Evolutionary conservation across 2,113 vertebrate genomes (phyloP), one percentile per base, ranked within the genome.

Genomic region (Sterna hirundo): DNA sequence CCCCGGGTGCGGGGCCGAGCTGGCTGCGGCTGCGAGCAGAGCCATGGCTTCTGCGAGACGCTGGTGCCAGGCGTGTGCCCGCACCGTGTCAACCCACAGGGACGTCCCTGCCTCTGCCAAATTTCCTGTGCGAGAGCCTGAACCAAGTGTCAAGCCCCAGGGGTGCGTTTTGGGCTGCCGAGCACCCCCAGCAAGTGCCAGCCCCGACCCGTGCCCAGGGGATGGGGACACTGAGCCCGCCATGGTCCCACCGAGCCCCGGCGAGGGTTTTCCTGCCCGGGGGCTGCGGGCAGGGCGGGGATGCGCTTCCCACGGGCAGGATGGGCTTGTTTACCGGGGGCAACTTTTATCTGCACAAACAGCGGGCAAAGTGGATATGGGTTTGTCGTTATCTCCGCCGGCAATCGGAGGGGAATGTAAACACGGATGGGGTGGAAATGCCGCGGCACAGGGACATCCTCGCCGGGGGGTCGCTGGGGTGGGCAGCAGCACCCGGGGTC

Each of bases 281-380:
- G 83, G 42, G 61, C 60, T 36, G 75, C 8, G 13, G 81, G 64
- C 77, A 58, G n/a, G 74, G 91, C 4, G 49, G 94, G n/a, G 92
- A 76, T 71, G 68, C 12, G 20, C 77, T 94, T 94, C 97, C 94
- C 87, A 61, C 55, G 30, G 42, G 89, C 95, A 96, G 97, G 96
- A 94, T 96, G 94, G 54, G 42, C 1, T 96, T 97, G 97, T 97
- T 97, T 96, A 96, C 61, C 6, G 10, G 96, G 90, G 94, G 91
- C 83, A 95, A 8, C 23, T 70, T 91, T 96, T 96, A 96, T 97
- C 94, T 91, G 74, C 38, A 34, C 47, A 2, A 69, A 11, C 92
- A 96, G 87, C 83, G 54, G 94, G 95, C 83, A 52, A 10, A 57
- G 8, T 52, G 82, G 92, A 38, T 62, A 5, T 10, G 84, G 72